Evolutionary conservation across 1,140 invertebrate genomes (phyloP), one percentile per base, ranked within the genome.

Genomic region (Zaprionus tsacasi): DNA sequence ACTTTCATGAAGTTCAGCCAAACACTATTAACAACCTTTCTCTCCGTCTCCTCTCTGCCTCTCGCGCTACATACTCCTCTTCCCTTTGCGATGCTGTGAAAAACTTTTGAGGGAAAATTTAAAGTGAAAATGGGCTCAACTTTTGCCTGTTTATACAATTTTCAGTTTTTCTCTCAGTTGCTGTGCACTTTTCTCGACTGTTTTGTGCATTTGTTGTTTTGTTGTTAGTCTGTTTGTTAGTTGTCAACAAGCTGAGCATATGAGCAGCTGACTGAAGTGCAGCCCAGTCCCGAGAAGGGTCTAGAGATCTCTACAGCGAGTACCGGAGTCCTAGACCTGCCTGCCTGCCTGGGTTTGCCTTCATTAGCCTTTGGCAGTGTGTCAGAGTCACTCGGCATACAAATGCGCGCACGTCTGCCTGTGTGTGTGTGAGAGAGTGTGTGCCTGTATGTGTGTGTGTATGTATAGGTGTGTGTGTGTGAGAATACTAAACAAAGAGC

Each of bases 321-420:
- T 21, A 10, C 25, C 8, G 40, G 40, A 70, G 59, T 35, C 70
- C 70, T 64, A 71, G 69, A 54, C 63, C 63, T 48, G 30, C 33
- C 64, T 30, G 27, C 50, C 25, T 45, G 38, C 59, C 54, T 56
- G 68, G 57, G 59, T 71, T 64, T 70, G 82, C 82, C 82, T 86
- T 86, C 82, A 86, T 86, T 86, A 86, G 82, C 82, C 82, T 87
- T 86, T 86, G 82, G 82, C 82, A 87, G 82, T 87, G 74, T 87
- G 82, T 86, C 82, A 86, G 82, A 82, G 81, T 78, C 79, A 71
- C 57, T 72, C 48, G 45, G 38, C 64, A 13, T 58, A 55, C 52
- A 45, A 57, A 40, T 40, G 38, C 38, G 43, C 55, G 17, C 21
- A 25, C 52, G 30, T 58, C 25, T 61, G 15, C 56, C 21, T 36